Conservation (phyloP, 2,888 invertebrate species). For the Meandrusa payeni region DNA sequence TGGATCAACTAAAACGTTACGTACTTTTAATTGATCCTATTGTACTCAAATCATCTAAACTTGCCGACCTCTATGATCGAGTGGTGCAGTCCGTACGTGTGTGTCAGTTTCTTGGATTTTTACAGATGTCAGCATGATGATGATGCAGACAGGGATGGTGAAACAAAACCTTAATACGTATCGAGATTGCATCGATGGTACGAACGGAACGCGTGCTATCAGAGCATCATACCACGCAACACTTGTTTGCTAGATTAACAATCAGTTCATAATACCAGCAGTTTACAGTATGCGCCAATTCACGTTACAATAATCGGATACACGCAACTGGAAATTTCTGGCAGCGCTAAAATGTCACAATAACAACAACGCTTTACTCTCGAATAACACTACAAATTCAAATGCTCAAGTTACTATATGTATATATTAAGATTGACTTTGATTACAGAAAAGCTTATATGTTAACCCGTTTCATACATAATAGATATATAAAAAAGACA, state of each 20-base stretch:
- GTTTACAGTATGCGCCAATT: conserved; percentile 73
- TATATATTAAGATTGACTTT: conserved; percentile 23
- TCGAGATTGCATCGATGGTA: conserved; percentile 90
- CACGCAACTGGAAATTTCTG: conserved; percentile 62
- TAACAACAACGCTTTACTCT: conserved; percentile 38
- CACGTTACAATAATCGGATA: conserved; percentile 58
- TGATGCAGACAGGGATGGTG: conserved; percentile 98
- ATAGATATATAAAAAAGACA: background rate
- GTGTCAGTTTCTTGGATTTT: conserved; percentile 84
- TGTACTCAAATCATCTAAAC: conserved; percentile 19
- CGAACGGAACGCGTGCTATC: conserved; percentile 74
- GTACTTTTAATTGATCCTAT: conserved; percentile 27
- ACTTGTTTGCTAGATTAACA: conserved; percentile 77
- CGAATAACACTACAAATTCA: conserved; percentile 31
- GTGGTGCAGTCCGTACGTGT: conserved; percentile 63
- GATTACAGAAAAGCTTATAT: conserved; percentile 33
- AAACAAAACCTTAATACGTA: conserved; percentile 91
- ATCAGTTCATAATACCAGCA: conserved; percentile 65
- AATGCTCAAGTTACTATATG: conserved; percentile 43
- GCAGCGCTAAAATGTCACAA: conserved; percentile 62
- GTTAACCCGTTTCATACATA: conserved; percentile 3
- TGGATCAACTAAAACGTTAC: conserved; percentile 47
- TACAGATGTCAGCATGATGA: conserved; percentile 98
- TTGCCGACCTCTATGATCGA: conserved; percentile 37
- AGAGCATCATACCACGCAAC: conserved; percentile 71